Evolutionary conservation across 1,140 invertebrate genomes (phyloP).

Genomic region (Orchesella cincta): DNA sequence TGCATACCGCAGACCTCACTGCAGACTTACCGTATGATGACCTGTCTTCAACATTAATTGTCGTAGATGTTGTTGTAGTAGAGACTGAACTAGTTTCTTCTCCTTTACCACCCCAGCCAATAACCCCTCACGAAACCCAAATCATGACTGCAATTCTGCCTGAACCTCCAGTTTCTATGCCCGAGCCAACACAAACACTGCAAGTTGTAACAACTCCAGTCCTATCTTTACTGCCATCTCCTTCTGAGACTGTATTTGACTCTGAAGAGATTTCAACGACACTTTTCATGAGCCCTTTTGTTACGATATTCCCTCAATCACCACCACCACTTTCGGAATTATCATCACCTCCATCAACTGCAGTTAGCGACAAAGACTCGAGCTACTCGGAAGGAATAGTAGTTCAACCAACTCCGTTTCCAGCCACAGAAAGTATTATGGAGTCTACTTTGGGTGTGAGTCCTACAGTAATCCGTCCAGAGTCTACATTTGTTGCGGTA

Average conservation of each 20-base stretch:
- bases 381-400: too few relatives aligned
- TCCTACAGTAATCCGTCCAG: too few relatives aligned
- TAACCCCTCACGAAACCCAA: too few relatives aligned
- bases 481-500: too few relatives aligned
- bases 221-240: neutral
- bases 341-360: too few relatives aligned
- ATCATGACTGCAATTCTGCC: neutral
- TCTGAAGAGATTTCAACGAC: neutral
- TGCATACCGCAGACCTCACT: neutral
- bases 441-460: too few relatives aligned
- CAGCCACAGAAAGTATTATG: too few relatives aligned
- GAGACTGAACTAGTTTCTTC: too few relatives aligned
- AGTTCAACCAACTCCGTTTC: too few relatives aligned
- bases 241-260: neutral
- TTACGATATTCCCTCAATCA: neutral
- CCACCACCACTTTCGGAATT: neutral
- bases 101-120: too few relatives aligned
- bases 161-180: too few relatives aligned
- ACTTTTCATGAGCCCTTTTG: neutral
- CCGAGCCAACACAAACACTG: neutral
- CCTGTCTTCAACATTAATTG: neutral
- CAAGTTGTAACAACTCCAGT: neutral
- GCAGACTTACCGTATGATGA: constrained; percentile 2
- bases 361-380: too few relatives aligned
- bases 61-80: neutral